Evolutionary conservation across 1,140 invertebrate genomes (phyloP).

Genomic region (Ptiloglossa arizonensis): DNA sequence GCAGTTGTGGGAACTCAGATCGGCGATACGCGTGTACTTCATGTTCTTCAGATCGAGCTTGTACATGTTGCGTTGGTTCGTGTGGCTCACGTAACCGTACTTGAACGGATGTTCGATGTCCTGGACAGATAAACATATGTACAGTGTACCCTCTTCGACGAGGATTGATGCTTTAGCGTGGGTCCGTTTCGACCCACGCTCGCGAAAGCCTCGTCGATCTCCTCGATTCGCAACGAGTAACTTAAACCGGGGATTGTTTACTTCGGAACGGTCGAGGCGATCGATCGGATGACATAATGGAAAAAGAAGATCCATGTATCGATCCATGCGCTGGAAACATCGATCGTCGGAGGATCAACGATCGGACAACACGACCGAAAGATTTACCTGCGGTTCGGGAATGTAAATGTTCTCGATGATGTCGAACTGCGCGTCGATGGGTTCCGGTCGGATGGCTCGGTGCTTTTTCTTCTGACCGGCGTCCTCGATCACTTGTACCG

Average conservation of each 20-base stretch:
- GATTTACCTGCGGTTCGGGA: conserved; percentile 83
- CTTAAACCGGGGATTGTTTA: too few relatives aligned
- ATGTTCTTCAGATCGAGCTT: conserved; percentile 90
- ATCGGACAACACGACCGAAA: neutral
- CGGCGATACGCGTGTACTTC: conserved; percentile 88
- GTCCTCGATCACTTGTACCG: conserved; percentile 89
- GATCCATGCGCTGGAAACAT: too few relatives aligned
- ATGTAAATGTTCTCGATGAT: conserved; percentile 88
- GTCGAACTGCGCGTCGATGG: conserved; percentile 91
- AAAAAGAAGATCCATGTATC: too few relatives aligned
- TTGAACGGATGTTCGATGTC: conserved; percentile 84
- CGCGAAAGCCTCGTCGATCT: too few relatives aligned
- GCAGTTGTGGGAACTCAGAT: conserved; percentile 89
- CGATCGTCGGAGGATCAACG: too few relatives aligned
- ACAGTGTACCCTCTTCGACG: too few relatives aligned
- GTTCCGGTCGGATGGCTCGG: conserved; percentile 90
- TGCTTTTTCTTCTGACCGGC: conserved; percentile 89
- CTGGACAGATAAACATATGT: conserved; percentile 41
- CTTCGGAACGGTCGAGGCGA: too few relatives aligned
- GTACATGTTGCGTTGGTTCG: conserved; percentile 88
- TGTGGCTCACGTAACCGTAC: conserved; percentile 90
- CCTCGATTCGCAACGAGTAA: too few relatives aligned
- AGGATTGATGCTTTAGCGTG: too few relatives aligned
- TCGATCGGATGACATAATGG: too few relatives aligned
- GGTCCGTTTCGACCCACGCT: too few relatives aligned